Evolutionary conservation across 2,888 invertebrate genomes (phyloP), one percentile per base, ranked within the genome.

Genomic region (Metellina segmentata): DNA sequence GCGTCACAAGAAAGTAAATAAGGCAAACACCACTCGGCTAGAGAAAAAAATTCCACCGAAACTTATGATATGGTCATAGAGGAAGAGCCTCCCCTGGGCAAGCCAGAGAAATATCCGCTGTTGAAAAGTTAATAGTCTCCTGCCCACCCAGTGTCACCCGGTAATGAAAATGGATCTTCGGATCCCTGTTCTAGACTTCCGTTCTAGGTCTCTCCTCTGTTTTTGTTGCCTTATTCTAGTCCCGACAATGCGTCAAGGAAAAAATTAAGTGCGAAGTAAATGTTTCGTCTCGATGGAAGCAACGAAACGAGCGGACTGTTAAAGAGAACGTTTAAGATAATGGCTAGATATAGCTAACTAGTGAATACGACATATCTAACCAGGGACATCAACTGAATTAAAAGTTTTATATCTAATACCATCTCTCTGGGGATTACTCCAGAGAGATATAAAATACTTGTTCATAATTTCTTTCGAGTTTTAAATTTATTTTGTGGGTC

Each of bases 91-190:
- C 82, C 71, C 52, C 6, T 1, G 82, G 82, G 71, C 9, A 16
- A 71, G 71, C 52, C 11, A n/a, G 51, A 72, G 82, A 82, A 82
- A 82, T 82, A 82, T 52, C 82, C 48, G 49, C 13, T 51, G 82
- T 72, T 82, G 82, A 82, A 82, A 82, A 82, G 82, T 82, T 82
- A 72, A 82, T 82, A 82, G 82, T 19, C 82, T 51, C 19, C 81
- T 48, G 11, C 16, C 70, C 69, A 48, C 81, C 69, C n/a, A 48
- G 16, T 82, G 82, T 82, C 82, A 52, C n/a, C 71, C n/a, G 8
- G 19, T 82, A 82, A 82, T 82, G 82, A 82, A 82, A 82, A 82
- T 71, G 53, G 82, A 72, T 71, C 71, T 82, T 49, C 19, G 71
- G 82, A 82, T 72, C 51, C 53, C 82, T 69, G 82, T 72, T 82